Evolutionary conservation across 2,888 invertebrate genomes (phyloP).

Genomic region (Fabriciana adippe): DNA sequence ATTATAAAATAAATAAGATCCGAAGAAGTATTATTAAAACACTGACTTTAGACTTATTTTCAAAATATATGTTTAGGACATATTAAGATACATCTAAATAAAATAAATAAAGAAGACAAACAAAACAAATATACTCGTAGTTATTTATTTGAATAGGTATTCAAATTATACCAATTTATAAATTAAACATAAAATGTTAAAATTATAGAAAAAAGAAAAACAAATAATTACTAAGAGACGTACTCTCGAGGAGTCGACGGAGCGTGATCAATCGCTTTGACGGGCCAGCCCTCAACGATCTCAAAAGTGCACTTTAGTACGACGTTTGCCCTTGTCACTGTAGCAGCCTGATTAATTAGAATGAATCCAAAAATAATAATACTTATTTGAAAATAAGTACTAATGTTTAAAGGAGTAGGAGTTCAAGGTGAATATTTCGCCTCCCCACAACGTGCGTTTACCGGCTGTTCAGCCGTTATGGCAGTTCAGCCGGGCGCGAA

Average conservation of each 20-base stretch:
- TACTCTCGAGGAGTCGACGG: slow-evolving; percentile 20
- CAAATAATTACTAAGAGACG: slow-evolving; percentile 19
- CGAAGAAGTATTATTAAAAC: too few species aligned
- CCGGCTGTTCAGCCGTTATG: too few species aligned
- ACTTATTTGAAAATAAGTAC: slow-evolving; percentile 4
- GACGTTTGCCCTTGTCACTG: slow-evolving; percentile 22
- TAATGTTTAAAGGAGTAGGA: slow-evolving; percentile 5
- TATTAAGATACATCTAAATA: too few species aligned
- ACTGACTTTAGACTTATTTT: too few species aligned
- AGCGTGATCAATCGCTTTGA: slow-evolving; percentile 36
- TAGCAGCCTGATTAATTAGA: slow-evolving; percentile 18
- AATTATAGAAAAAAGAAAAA: slow-evolving; percentile 5
- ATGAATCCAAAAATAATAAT: slow-evolving; percentile 16
- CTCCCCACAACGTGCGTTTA: too few species aligned
- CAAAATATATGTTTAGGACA: too few species aligned
- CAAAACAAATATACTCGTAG: too few species aligned
- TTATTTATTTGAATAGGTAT: too few species aligned
- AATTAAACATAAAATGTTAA: background rate
- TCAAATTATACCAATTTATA: too few species aligned
- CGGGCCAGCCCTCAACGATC: slow-evolving; percentile 25
- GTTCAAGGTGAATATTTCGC: background rate
- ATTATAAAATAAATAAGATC: too few species aligned
- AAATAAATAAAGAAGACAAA: too few species aligned
- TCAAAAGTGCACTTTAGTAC: slow-evolving; percentile 20
- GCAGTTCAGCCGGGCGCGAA: too few species aligned